These are phyloP conservation scores for Diorhabda sublineata DNA, from an alignment of 1,140 invertebrate species.

Conservation along the genomic window DNA sequence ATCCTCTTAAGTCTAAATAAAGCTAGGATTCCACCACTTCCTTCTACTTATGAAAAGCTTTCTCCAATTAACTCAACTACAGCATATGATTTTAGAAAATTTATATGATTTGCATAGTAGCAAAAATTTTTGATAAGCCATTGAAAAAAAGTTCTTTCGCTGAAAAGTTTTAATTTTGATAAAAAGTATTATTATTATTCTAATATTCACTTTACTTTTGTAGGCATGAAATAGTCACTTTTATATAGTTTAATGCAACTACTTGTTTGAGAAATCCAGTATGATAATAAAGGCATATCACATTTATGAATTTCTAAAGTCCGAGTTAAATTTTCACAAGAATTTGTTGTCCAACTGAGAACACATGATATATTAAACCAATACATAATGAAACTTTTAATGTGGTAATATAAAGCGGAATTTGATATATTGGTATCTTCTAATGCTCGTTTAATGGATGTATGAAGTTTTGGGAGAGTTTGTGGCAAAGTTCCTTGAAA, in stretches of 20 bases:
- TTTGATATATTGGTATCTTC: conserved; percentile 29
- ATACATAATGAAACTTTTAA: conserved; percentile 32
- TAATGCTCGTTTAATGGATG: conserved; percentile 29
- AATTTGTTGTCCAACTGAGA: conserved; percentile 28
- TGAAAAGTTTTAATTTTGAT: no score
- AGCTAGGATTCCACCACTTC: no score
- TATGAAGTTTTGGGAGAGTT: conserved; percentile 30
- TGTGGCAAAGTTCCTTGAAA: conserved; percentile 33
- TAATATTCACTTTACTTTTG: neutral
- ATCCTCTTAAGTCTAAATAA: no score
- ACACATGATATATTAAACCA: conserved; percentile 35
- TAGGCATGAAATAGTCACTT: conserved; percentile 4
- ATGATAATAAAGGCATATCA: conserved; percentile 35
- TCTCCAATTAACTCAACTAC: no score
- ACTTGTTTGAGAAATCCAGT: conserved; percentile 31
- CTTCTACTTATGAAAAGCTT: no score
- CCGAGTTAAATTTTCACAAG: conserved; percentile 27
- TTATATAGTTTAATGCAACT: conserved; percentile 7
- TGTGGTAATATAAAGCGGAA: conserved; percentile 23
- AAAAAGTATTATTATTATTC: no score
- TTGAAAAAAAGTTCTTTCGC: no score
- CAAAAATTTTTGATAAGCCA: no score
- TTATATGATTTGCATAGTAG: no score
- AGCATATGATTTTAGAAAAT: no score
- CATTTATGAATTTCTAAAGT: conserved; percentile 35